These are phyloP conservation scores for Meandrina meandrites DNA, from an alignment of 92 coral and sea anemone genomes.

Conservation along the genomic window DNA sequence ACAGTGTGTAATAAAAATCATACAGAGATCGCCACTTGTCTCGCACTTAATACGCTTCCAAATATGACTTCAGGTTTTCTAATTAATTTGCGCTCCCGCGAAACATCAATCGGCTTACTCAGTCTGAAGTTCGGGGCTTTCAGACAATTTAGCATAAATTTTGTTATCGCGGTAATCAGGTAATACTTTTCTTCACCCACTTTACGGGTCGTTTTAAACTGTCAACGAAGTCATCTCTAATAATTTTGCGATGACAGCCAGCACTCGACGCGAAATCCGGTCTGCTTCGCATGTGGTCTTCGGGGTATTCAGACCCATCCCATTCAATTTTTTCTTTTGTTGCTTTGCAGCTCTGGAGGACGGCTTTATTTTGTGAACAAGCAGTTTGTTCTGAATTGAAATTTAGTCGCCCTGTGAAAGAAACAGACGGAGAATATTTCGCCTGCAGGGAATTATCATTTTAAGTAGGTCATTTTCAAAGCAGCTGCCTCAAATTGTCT, in stretches of 20 bases:
- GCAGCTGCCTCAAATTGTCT: constrained; percentile 17
- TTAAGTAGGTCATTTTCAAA: constrained; percentile 7
- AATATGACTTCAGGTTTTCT: neutral
- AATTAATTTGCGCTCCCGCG: neutral
- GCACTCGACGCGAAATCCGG: constrained; percentile 8
- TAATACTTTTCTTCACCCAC: constrained; percentile 5
- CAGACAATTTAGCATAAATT: neutral
- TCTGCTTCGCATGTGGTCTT: constrained; percentile 20
- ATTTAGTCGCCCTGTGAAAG: neutral
- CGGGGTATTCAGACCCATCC: neutral
- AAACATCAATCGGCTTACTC: neutral
- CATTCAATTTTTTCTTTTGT: neutral
- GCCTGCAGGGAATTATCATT: constrained; percentile 38
- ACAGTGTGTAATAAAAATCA: neutral
- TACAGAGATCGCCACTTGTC: neutral
- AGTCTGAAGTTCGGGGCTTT: neutral
- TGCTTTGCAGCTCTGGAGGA: neutral
- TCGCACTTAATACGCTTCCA: neutral
- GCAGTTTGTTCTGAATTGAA: neutral
- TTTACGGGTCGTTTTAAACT: constrained; percentile 7
- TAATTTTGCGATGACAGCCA: constrained; percentile 31
- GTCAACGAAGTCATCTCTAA: constrained; percentile 3
- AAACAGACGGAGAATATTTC: neutral
- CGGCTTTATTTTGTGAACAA: neutral
- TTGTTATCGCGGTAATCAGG: neutral